These are phyloP conservation scores for Brachylomia viminalis DNA, from an alignment of 2,888 invertebrate genomes.

Conservation along the genomic window DNA sequence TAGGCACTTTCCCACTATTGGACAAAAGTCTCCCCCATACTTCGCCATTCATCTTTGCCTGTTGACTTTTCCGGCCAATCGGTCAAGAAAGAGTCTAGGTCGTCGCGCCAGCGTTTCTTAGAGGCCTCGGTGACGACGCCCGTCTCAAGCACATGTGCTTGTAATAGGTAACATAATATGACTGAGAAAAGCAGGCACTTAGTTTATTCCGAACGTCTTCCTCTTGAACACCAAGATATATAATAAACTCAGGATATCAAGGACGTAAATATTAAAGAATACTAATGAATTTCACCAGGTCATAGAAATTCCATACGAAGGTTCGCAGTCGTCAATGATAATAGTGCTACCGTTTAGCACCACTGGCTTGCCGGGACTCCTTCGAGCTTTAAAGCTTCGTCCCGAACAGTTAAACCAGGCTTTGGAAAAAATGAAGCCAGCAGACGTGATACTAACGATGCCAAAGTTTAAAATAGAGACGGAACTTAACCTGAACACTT, in stretches of 20 bases:
- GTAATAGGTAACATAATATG: not conserved
- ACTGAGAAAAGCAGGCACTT: too few relatives aligned
- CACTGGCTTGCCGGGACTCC: constrained; percentile 86
- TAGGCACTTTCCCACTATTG: too few relatives aligned
- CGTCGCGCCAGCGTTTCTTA: too few relatives aligned
- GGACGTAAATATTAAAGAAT: not conserved
- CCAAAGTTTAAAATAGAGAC: constrained; percentile 81
- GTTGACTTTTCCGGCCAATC: too few relatives aligned
- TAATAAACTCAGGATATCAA: not conserved
- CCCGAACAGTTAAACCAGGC: constrained; percentile 75
- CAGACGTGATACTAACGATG: constrained; percentile 90
- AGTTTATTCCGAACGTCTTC: not conserved
- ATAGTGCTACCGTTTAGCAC: constrained; percentile 92
- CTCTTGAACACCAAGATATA: not conserved
- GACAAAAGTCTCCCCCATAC: too few relatives aligned
- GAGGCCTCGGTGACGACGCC: too few relatives aligned
- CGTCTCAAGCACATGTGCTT: too few relatives aligned
- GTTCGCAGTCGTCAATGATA: constrained; percentile 92
- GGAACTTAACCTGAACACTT: constrained; percentile 63
- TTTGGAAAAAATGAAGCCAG: constrained; percentile 87
- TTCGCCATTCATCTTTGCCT: too few relatives aligned
- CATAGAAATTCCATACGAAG: constrained; percentile 93
- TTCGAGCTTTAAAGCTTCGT: constrained; percentile 71
- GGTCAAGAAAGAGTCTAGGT: too few relatives aligned
- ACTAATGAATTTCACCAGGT: constrained; percentile 82